Base-by-base conservation (phyloP, 1,140 invertebrate genomes). In the Macrobrachium rosenbergii region DNA sequence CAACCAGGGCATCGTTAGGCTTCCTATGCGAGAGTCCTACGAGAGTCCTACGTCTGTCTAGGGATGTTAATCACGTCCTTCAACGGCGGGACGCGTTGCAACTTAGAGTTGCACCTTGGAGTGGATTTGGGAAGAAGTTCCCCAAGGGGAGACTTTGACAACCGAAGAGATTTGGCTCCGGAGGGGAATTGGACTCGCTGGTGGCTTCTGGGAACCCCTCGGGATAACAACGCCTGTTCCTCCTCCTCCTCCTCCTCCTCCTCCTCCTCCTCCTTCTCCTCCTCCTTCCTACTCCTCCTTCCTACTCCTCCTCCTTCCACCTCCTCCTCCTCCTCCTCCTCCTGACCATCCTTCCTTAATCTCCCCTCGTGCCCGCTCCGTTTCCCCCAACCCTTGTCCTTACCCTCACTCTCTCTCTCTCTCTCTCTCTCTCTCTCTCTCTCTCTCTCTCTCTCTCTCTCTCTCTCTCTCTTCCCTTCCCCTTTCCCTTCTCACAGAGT, bases 401-500 rank as follows among this genome's bases (percentile, higher is more conserved):
- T 52, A 21, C 76, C 58, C 7, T 21, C 10, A 28, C 21, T 21
- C 45, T 43, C 69, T 58, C 69, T 64, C 43, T 43, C n/a, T 63
- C 23, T 52, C 45, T 45, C 37, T 58, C 43, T n/a, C 23, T 59
- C 11, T 52, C 76, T n/a, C 43, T 23, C 59, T 64, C 77, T 78
- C 77, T 80, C 77, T 16, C 84, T 43, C 59, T 60, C 82, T 37
- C 58, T 37, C 52, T 45, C 58, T 28, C 67, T 72, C 72, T 16
- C 21, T 2, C 37, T 45, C 52, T 23, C 62, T 23, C 72, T 14
- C 60, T 43, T 69, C 23, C 62, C 72, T 60, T 59, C 78, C 82
- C 77, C 77, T 80, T 77, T 79, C 72, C 67, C 84, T 77, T 72
- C 73, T 63, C 84, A 76, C 60, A 77, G 28, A 77, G 62, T 58